A percentile compares a stretch with the other conserved stretches of the same genome.
phyloP scores from a whole-genome alignment of 2,113 vertebrate genomes.

The Sebastes schlegelii region DNA sequence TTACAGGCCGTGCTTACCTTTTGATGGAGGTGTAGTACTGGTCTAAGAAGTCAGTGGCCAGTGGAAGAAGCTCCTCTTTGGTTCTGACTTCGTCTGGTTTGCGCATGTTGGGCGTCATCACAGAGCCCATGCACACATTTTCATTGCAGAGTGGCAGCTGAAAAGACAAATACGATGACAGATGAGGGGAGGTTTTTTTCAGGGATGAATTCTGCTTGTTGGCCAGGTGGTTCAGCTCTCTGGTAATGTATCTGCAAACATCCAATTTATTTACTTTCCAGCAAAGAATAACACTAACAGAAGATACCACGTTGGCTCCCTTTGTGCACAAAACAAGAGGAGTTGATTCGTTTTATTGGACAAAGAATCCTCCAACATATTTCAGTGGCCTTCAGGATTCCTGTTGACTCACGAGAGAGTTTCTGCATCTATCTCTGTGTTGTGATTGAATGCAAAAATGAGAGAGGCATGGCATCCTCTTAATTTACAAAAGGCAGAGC shows the following conservation, averaged over 20 bases:
- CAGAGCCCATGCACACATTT: conserved; percentile 91
- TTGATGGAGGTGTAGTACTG: conserved; percentile 98
- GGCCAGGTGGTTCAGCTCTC: background rate
- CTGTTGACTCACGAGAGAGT: background rate
- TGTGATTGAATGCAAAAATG: background rate
- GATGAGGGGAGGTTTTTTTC: background rate
- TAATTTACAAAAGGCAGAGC: conserved; percentile 17
- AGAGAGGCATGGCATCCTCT: conserved; percentile 3
- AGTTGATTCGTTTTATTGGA: background rate
- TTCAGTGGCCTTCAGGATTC: background rate
- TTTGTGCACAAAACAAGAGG: background rate
- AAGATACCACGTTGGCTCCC: background rate
- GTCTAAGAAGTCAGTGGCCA: conserved; percentile 96
- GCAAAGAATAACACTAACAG: background rate
- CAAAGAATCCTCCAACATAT: background rate
- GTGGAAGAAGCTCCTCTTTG: conserved; percentile 89
- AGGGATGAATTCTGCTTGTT: background rate
- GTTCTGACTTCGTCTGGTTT: conserved; percentile 88
- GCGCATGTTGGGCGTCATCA: conserved; percentile 88
- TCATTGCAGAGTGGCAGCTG: conserved; percentile 90
- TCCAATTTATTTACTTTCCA: background rate
- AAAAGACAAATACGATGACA: conserved; percentile 13
- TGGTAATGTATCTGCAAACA: conserved; percentile 14
- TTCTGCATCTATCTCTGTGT: background rate
- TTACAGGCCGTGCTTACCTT: conserved; percentile 83